These are phyloP conservation scores for Dryobotodes eremita DNA, from an alignment of 2,888 invertebrate species.

Conservation along the genomic window DNA sequence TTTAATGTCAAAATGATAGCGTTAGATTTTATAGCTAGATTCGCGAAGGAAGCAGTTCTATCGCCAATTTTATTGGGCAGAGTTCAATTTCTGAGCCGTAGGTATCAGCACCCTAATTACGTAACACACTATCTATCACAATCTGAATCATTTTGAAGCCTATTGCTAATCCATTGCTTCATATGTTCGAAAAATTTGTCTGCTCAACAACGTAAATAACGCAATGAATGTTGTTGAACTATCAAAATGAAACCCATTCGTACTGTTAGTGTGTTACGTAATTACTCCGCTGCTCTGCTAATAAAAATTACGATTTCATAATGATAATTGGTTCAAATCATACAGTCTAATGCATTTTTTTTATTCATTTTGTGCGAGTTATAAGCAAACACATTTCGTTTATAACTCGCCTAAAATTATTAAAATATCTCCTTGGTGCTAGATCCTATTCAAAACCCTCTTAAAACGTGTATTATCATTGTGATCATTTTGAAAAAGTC, in stretches of 20 bases:
- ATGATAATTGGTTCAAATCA: not conserved
- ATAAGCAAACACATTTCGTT: not conserved
- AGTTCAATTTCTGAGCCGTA: slow-evolving; percentile 14
- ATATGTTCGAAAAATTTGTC: too few species aligned
- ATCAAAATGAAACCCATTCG: too few species aligned
- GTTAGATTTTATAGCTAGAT: slow-evolving; percentile 14
- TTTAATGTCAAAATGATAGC: slow-evolving; percentile 32
- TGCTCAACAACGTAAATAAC: too few species aligned
- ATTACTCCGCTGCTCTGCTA: not conserved
- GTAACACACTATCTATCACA: too few species aligned
- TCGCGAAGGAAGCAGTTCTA: slow-evolving; percentile 8
- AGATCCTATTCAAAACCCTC: too few species aligned
- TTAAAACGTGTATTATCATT: slow-evolving; percentile 45
- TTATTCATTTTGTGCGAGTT: too few species aligned
- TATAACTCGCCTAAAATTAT: not conserved
- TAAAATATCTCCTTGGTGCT: not conserved
- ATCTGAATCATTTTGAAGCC: too few species aligned
- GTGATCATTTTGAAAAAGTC: slow-evolving; percentile 33
- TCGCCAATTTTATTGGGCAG: slow-evolving; percentile 35
- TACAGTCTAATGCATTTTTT: too few species aligned
- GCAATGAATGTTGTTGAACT: too few species aligned
- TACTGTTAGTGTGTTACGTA: too few species aligned
- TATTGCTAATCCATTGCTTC: too few species aligned
- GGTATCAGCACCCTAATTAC: too few species aligned
- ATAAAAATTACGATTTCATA: slow-evolving; percentile 18